phyloP scores from a whole-genome alignment of 2,113 vertebrate species.

The Cervus canadensis region DNA sequence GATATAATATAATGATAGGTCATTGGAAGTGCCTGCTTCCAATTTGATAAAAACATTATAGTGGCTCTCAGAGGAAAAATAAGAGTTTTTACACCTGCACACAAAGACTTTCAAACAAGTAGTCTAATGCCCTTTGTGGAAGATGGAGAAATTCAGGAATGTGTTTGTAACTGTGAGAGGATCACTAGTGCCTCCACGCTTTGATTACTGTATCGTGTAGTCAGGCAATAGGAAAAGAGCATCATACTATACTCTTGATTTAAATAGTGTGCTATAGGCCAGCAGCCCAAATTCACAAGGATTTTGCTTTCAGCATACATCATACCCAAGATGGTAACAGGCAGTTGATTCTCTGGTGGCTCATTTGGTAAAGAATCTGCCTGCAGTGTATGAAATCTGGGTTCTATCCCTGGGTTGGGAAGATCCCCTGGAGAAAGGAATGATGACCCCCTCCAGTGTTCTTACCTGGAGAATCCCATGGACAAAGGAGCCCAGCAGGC shows the following conservation, averaged over 20 bases:
- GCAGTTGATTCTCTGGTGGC: background rate
- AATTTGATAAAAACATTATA: background rate
- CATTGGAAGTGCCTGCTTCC: background rate
- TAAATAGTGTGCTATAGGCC: background rate
- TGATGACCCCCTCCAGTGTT: rapidly evolving
- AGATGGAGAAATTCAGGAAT: background rate
- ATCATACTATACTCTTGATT: background rate
- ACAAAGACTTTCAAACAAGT: background rate
- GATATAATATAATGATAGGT: background rate
- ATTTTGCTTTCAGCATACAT: background rate
- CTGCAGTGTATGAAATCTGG: background rate
- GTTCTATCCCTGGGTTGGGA: background rate
- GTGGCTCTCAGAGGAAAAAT: background rate
- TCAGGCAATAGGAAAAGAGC: background rate
- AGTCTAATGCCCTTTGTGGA: background rate
- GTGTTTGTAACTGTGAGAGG: background rate
- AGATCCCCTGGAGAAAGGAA: background rate
- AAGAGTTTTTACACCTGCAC: background rate
- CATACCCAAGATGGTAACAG: background rate
- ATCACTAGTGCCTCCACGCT: rapidly evolving
- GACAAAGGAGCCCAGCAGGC: background rate
- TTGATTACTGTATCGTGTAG: background rate
- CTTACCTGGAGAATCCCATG: background rate
- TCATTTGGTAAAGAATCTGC: background rate
- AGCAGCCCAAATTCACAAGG: background rate